Percentiles rank a stretch among this genome's conserved stretches.
phyloP scores from a whole-genome alignment of 2,797 vertebrate genomes.

The Threskiornis aethiopicus region DNA sequence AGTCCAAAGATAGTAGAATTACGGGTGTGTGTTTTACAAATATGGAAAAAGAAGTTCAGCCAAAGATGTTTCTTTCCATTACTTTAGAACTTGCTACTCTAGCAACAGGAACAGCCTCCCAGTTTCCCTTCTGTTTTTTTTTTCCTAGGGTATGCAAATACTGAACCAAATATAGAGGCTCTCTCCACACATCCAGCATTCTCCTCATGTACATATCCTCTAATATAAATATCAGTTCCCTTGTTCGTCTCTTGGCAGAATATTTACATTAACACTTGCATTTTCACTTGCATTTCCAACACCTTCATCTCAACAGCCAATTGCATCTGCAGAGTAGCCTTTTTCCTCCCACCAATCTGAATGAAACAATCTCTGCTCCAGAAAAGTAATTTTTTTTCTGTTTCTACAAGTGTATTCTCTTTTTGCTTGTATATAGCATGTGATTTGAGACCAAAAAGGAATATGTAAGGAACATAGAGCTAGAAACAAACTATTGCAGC shows the following conservation, averaged over 20 bases:
- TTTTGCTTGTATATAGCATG: background rate
- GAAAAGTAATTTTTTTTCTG: background rate
- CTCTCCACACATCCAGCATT: background rate
- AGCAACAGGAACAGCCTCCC: background rate
- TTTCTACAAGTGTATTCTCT: background rate
- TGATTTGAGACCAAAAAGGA: background rate
- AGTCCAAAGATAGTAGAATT: slow-evolving; percentile 26
- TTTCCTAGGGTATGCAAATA: background rate
- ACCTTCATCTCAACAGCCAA: background rate
- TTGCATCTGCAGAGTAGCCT: background rate
- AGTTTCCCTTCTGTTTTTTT: slow-evolving; percentile 17
- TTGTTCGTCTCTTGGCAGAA: background rate
- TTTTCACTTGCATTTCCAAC: background rate
- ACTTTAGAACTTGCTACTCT: slow-evolving; percentile 14
- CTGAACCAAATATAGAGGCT: background rate
- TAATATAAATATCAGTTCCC: background rate
- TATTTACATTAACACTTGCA: background rate
- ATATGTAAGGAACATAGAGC: background rate
- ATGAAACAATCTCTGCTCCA: background rate
- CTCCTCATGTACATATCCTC: background rate
- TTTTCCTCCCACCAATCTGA: background rate
- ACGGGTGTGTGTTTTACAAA: slow-evolving; percentile 47
- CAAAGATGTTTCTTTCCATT: slow-evolving; percentile 38
- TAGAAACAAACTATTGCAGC: background rate
- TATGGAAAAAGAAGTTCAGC: slow-evolving; percentile 2